Base-by-base conservation (phyloP, 2,113 vertebrate species). In the Chlorodrepanis virens region DNA sequence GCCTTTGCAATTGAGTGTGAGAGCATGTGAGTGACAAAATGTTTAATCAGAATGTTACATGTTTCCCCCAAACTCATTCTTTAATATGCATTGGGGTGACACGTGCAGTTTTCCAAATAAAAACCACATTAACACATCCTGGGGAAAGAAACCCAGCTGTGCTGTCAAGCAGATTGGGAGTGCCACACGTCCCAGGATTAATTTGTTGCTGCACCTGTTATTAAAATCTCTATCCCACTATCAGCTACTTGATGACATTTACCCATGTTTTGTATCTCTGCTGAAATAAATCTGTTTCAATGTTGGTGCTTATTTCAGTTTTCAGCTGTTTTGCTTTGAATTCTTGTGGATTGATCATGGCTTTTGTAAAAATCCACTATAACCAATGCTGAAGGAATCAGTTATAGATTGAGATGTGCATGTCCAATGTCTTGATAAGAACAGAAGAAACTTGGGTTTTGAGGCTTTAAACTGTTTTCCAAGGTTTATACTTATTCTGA, bases 161-260 rank as follows among this genome's bases (percentile, higher is more conserved):
- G 76, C 86, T 90, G 80, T 81, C 76, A 71, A 54, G 47, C 49
- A 78, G 54, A 90, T 20, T 53, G 52, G 54, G 91, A 89, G 40
- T 63, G 64, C 68, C 75, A 54, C 63, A 35, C 75, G 86, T 88
- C 53, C 50, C 54, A 65, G 67, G 68, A 70, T 93, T 93, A 61
- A n/a, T 83, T 77, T 85, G 81, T 92, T 90, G 27, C 83, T 90
- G 45, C 88, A 95, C 42, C 91, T 95, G 68, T 84, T 92, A 93
- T 74, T 89, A 89, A 94, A 89, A 52, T 74, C 88, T 63, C 78
- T 67, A 28, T n/a, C 60, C 65, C 11, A 40, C 31, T 83, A 84
- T 74, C 71, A 90, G 19, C 44, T 59, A 5, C 52, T 81, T 83
- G n/a, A 69, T 90, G 88, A 25, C 33, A 92, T 79, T 59, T 89